Base-by-base conservation (phyloP, 2,888 invertebrate species). In the Rugalucina vietnamica region DNA sequence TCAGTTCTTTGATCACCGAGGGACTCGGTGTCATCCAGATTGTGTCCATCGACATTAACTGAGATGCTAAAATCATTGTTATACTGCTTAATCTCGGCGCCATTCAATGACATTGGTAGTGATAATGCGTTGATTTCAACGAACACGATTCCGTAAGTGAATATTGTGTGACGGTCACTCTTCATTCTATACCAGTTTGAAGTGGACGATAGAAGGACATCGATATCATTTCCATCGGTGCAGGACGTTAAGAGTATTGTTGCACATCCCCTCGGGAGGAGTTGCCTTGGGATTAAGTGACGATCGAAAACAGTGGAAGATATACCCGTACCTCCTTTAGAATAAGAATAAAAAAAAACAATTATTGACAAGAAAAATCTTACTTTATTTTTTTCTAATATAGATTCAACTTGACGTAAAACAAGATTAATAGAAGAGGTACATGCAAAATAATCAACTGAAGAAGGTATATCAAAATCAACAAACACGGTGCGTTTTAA, bases 211-310 rank as follows among this genome's bases (percentile, higher is more conserved):
- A 83, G 50, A 18, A 49, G 24, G 39, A 86, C 37, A 18, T 76
- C 77, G 4, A 79, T 43, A 10, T 79, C 76, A 8, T 73, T 73
- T 0, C 83, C 79, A 36, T 81, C 81, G 29, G 49, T 81, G 36
- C 86, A 86, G 29, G 34, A 72, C 0, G 81, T 73, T 12, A 86
- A 36, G 34, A 76, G 24, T 29, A 83, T 81, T 1, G 78, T 80
- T 21, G 34, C 81, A 54, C 86, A 86, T 14, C 83, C 86, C 34
- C 76, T 71, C 27, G 86, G 83, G 21, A 86, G 72, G 1, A 79
- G 49, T 24, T 65, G 37, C 34, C 83, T 39, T 27, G 73, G 18
- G 21, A 81, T 34, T 29, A 34, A 3, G 49, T 49, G n/a, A 5
- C 73, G 65, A 32, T 29, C 32, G 70, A 83, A 86, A 5, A 81